Conservation (phyloP, 2,113 vertebrate genomes). For the Chaetodon trifascialis region DNA sequence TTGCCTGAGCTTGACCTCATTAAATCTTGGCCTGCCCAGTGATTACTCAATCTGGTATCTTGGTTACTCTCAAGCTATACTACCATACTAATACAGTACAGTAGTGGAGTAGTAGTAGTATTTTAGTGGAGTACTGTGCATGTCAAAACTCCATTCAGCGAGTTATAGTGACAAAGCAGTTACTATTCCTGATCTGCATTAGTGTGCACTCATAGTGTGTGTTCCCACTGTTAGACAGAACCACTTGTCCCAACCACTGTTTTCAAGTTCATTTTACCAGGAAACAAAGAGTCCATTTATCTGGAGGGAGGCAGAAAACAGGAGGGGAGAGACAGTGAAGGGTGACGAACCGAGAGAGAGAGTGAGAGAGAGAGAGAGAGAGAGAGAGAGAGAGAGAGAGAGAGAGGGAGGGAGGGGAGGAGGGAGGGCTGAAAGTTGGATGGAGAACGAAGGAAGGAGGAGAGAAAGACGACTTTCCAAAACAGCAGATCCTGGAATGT, state of each 20-base stretch:
- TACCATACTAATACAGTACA: background rate
- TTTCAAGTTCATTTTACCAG: conserved; percentile 80
- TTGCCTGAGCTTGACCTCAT: background rate
- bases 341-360: conserved; percentile 28
- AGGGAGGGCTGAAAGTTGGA: conserved; percentile 11
- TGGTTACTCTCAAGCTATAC: background rate
- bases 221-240: conserved; percentile 61
- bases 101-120: background rate
- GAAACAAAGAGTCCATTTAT: conserved; percentile 84
- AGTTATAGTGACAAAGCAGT: conserved; percentile 32
- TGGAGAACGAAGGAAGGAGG: conserved; percentile 73
- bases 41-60: background rate
- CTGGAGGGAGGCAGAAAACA: conserved; percentile 32
- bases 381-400: conserved; percentile 1
- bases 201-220: conserved; percentile 34
- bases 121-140: background rate
- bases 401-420: conserved; percentile 51
- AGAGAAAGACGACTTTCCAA: conserved; percentile 86
- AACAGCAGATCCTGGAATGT: conserved; percentile 90
- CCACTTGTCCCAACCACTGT: conserved; percentile 74
- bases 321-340: conserved; percentile 80
- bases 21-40: too few species aligned
- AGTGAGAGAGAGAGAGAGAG: conserved; percentile 66
- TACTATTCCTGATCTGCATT: conserved; percentile 41
- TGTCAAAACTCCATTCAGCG: background rate